These are phyloP conservation scores for Polypterus bichir DNA, from an alignment of 2,113 vertebrate species.

Conservation along the genomic window DNA sequence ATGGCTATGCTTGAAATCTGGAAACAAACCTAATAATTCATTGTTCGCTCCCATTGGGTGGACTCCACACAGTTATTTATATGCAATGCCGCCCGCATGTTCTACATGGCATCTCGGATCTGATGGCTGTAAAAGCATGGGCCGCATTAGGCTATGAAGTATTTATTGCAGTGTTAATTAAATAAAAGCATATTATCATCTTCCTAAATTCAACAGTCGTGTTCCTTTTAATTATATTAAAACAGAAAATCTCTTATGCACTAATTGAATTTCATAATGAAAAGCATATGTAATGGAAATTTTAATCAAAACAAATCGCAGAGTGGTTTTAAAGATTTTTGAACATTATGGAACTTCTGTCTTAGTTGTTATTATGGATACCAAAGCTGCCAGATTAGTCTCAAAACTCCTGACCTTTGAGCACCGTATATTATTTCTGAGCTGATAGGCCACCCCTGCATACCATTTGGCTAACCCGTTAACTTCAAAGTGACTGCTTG, in stretches of 20 bases:
- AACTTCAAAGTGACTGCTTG: conserved; percentile 89
- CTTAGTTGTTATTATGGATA: conserved; percentile 53
- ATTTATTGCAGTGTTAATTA: conserved; percentile 83
- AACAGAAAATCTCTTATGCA: conserved; percentile 64
- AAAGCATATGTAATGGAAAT: conserved; percentile 67
- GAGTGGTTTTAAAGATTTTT: conserved; percentile 45
- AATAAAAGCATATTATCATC: conserved; percentile 64
- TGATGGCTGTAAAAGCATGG: conserved; percentile 58
- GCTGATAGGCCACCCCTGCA: conserved; percentile 68
- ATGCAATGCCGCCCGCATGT: too few relatives aligned
- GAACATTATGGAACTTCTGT: conserved; percentile 46
- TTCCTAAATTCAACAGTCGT: conserved; percentile 80
- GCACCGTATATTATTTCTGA: conserved; percentile 59
- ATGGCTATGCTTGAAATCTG: too few relatives aligned
- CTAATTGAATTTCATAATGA: conserved; percentile 67
- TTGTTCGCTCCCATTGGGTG: too few relatives aligned
- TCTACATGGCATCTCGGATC: too few relatives aligned
- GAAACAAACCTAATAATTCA: too few relatives aligned
- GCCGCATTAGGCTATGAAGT: conserved; percentile 52
- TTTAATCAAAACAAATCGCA: conserved; percentile 60
- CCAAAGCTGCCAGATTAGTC: conserved; percentile 44
- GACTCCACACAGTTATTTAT: too few relatives aligned
- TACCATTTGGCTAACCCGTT: conserved; percentile 76
- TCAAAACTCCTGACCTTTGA: conserved; percentile 60
- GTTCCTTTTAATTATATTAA: conserved; percentile 69